A percentile compares a stretch with the other conserved stretches of the same genome.
Evolutionary conservation across 1,140 invertebrate genomes (phyloP).

Genomic region (Episyrphus balteatus): DNA sequence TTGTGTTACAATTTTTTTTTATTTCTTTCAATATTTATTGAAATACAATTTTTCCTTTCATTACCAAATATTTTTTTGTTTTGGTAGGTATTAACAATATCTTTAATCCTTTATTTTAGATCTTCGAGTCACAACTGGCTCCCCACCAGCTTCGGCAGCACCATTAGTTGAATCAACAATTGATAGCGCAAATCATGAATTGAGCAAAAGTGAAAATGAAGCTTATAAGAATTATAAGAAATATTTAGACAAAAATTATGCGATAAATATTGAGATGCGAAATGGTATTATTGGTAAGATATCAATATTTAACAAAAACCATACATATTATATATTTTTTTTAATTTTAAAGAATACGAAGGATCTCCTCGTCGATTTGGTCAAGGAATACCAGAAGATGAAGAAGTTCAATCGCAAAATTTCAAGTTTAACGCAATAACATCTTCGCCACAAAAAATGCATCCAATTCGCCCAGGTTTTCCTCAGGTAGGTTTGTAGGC

Average conservation of each 20-base stretch:
- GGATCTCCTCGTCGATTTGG: conserved; percentile 82
- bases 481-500: conserved; percentile 40
- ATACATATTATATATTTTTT: not conserved
- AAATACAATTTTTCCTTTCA: too few relatives aligned
- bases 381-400: conserved; percentile 16
- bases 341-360: conserved; percentile 56
- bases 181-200: too few relatives aligned
- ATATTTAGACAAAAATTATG: conserved; percentile 28
- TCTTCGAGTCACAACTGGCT: too few relatives aligned
- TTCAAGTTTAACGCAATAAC: conserved; percentile 13
- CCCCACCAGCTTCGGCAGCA: too few relatives aligned
- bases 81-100: too few relatives aligned
- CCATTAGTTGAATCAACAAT: too few relatives aligned
- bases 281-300: conserved; percentile 30
- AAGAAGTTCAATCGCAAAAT: conserved; percentile 17
- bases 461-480: conserved; percentile 60
- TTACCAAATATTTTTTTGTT: too few relatives aligned
- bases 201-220: not conserved
- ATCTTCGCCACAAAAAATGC: conserved; percentile 24
- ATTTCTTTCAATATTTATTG: too few relatives aligned
- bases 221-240: conserved; percentile 3
- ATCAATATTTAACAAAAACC: not conserved
- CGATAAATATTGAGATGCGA: conserved; percentile 26
- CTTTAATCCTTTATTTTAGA: too few relatives aligned
- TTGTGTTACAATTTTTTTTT: too few relatives aligned